Evolutionary conservation across 2,113 vertebrate genomes (phyloP), one percentile per base, ranked within the genome.

Genomic region (Lamprologus speciosus): DNA sequence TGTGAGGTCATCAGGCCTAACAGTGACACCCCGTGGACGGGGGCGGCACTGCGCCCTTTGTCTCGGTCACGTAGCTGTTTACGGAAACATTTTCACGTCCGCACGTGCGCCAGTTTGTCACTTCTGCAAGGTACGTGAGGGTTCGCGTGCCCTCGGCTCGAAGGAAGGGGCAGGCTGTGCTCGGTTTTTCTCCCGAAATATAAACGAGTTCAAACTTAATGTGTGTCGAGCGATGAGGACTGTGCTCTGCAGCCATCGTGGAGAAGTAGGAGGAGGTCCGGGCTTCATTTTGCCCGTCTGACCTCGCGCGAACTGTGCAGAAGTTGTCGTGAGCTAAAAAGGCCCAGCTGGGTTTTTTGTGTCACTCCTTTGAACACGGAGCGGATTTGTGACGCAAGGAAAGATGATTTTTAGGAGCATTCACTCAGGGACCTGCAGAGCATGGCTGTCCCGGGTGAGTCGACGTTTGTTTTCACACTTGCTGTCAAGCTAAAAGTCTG

Each of bases 331-430:
- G 35, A 31, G 3, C 21, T 19, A 51, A 51, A 51, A 51, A 81
- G 13, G 17, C 40, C 28, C 31, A 53, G 47, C 23, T 81, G 55
- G 55, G 60, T 2, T 2, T 0, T 45, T 81, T 79, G 2, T 13
- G 2, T 11, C 53, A 33, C 81, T 14, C 5, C 89, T 90, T 89
- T 82, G 19, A 17, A 83, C 42, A 13, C 19, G 4, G 31, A 45
- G 57, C 1, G 16, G 23, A 21, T 23, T 51, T 60, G 5, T 87
- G 73, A 82, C 8, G 33, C 3, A 7, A 85, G 23, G 45, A 84
- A 90, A 75, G 7, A 96, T 96, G 96, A 94, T 96, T 92, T 63
- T 91, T 75, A 89, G 90, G 80, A 95, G 65, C 42, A 35, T 96
- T 13, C 91, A 75, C 4, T 6, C 93, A 10, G 87, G 92, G 45